A percentile compares a stretch with the other conserved stretches of the same genome.
Evolutionary conservation across 2,888 invertebrate genomes (phyloP).

Genomic region (Trachelus troglodyta): DNA sequence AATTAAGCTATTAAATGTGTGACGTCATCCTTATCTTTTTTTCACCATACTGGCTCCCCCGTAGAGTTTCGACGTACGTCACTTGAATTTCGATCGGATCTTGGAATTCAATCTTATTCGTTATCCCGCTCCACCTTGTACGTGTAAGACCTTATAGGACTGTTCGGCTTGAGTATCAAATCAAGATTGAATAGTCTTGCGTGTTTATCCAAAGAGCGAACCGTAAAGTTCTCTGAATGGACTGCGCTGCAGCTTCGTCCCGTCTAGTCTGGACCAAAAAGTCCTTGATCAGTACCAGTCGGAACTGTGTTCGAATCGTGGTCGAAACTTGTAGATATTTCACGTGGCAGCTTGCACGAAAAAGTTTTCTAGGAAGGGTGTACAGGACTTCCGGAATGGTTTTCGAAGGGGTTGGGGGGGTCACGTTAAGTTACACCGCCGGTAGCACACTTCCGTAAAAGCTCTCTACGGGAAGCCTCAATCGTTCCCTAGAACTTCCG

Average conservation of each 20-base stretch:
- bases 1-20: conserved; percentile 63
- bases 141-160: neutral
- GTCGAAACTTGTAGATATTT: neutral
- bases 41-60: neutral
- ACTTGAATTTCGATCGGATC: conserved; percentile 1
- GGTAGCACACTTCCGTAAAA: neutral
- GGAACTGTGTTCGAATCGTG: neutral
- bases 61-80: conserved; percentile 1
- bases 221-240: neutral
- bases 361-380: neutral
- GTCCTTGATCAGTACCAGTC: neutral
- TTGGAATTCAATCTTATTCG: neutral
- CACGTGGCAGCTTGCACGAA: neutral
- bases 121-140: neutral
- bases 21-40: conserved; percentile 44
- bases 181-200: neutral
- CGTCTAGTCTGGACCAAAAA: neutral
- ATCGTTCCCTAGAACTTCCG: conserved; percentile 45
- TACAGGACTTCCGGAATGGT: neutral
- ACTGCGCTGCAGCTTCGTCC: neutral
- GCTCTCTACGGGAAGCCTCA: neutral
- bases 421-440: neutral
- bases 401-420: neutral
- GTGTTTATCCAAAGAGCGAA: neutral
- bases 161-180: neutral